A percentile compares a stretch with the other conserved stretches of the same genome.
Conservation (phyloP, 2,113 vertebrate genomes). For the Setophaga kirtlandii region DNA sequence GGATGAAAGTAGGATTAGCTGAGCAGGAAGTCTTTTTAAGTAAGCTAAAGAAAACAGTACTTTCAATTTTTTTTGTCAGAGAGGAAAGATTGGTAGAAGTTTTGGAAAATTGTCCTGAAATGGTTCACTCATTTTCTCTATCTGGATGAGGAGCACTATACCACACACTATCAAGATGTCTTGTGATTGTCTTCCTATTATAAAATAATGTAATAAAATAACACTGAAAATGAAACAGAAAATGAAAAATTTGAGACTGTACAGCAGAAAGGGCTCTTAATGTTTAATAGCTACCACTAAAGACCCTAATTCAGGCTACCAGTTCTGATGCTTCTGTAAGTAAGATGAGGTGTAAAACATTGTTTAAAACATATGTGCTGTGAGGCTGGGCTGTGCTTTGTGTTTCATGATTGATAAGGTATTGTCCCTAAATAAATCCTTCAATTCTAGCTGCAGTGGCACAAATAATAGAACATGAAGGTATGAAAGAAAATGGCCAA, state of each 20-base stretch:
- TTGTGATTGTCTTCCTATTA: neutral
- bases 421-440: conserved; percentile 73
- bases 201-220: conserved; percentile 38
- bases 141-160: neutral
- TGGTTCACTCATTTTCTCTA: neutral
- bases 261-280: neutral
- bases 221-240: conserved; percentile 33
- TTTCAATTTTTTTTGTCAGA: neutral
- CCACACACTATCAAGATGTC: neutral
- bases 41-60: neutral
- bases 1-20: neutral
- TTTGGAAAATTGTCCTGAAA: neutral
- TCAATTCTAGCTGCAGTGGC: conserved; percentile 52
- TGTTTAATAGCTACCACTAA: neutral
- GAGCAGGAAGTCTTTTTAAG: neutral
- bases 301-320: neutral
- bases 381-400: conserved; percentile 37
- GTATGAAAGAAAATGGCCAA: conserved; percentile 73
- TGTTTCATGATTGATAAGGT: conserved; percentile 62
- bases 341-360: conserved; percentile 38
- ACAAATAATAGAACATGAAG: conserved; percentile 80
- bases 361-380: conserved; percentile 48
- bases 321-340: neutral
- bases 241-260: neutral
- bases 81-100: neutral